A percentile compares a stretch with the other conserved stretches of the same genome.
Evolutionary conservation across 2,113 vertebrate species (phyloP).

Genomic region (mouse (Mus musculus)): DNA sequence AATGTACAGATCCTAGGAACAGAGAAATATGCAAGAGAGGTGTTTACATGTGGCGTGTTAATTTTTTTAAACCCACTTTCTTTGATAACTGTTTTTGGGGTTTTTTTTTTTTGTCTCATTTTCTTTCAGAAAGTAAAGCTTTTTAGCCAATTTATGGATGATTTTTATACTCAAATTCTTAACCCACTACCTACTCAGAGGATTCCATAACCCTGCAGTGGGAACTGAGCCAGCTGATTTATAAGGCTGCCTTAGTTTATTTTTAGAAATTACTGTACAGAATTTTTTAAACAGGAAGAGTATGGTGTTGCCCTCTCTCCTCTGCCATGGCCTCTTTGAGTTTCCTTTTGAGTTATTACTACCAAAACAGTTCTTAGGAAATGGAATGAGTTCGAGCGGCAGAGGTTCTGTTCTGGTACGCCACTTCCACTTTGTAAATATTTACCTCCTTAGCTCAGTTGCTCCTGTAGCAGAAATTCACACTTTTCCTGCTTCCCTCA

Average conservation of each 20-base stretch:
- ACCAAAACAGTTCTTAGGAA: constrained; percentile 56
- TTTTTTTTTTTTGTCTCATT: neutral
- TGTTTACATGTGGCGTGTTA: constrained; percentile 72
- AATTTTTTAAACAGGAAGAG: constrained; percentile 58
- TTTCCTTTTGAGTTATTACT: constrained; percentile 39
- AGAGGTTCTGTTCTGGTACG: constrained; percentile 38
- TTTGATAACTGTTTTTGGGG: constrained; percentile 61
- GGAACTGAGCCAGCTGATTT: constrained; percentile 85
- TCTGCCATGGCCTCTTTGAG: neutral
- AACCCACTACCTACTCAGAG: constrained; percentile 66
- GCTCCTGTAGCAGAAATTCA: constrained; percentile 18
- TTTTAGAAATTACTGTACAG: constrained; percentile 74
- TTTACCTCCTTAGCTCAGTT: constrained; percentile 64
- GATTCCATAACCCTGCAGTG: constrained; percentile 66
- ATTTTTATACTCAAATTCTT: constrained; percentile 73
- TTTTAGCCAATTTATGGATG: constrained; percentile 68
- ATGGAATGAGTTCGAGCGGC: constrained; percentile 27
- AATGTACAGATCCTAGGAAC: constrained; percentile 38
- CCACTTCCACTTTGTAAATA: constrained; percentile 84
- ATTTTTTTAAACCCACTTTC: constrained; percentile 51
- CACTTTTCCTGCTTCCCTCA: neutral
- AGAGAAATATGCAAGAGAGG: constrained; percentile 69
- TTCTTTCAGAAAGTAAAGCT: constrained; percentile 73
- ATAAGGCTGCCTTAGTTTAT: constrained; percentile 82
- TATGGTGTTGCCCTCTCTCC: neutral